Evolutionary conservation across 2,888 invertebrate genomes (phyloP).

Genomic region (Lysandra coridon): DNA sequence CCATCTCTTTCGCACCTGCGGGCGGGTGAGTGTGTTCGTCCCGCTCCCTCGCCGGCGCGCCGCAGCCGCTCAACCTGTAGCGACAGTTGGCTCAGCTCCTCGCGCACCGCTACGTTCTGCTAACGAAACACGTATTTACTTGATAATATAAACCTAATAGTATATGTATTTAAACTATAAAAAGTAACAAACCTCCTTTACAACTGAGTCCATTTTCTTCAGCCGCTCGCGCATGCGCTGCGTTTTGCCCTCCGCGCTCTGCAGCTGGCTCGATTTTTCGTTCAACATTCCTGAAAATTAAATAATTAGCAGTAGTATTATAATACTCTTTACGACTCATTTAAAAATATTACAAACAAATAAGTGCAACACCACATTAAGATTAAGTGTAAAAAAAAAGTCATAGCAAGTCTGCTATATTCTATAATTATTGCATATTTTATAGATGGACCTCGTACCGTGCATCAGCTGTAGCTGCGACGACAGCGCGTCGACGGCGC

Average conservation of each 20-base stretch:
- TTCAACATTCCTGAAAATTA: constrained; percentile 47
- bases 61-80: constrained; percentile 48
- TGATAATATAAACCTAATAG: neutral
- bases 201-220: constrained; percentile 44
- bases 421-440: no score
- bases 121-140: neutral
- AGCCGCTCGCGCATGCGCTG: constrained; percentile 47
- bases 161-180: no score
- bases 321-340: no score
- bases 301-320: constrained; percentile 36
- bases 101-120: constrained; percentile 49
- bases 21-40: neutral
- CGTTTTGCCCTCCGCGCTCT: constrained; percentile 42
- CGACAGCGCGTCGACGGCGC: neutral
- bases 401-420: no score
- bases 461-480: constrained; percentile 37
- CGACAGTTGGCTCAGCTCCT: constrained; percentile 47
- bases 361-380: no score
- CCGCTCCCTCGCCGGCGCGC: constrained; percentile 48
- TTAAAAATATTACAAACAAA: no score
- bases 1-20: neutral
- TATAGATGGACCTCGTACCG: constrained; percentile 46
- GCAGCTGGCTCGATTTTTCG: constrained; percentile 50
- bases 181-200: constrained; percentile 49
- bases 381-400: no score